These are phyloP conservation scores for Cardinalis cardinalis DNA, from an alignment of 2,113 vertebrate genomes.

Conservation along the genomic window DNA sequence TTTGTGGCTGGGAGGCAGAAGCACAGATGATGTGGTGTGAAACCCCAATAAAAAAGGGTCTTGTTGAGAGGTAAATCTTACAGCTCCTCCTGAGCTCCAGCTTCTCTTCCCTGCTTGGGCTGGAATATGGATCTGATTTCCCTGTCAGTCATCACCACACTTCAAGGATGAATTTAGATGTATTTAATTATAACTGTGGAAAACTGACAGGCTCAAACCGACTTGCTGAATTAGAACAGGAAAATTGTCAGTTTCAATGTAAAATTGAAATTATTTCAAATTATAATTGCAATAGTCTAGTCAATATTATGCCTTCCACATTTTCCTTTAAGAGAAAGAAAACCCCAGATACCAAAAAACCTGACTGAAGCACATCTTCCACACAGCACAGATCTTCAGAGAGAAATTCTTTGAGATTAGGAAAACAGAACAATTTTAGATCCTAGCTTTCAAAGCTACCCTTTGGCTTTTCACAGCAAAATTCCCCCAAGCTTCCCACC, in stretches of 20 bases:
- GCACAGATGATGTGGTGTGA: neutral
- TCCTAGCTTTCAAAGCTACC: neutral
- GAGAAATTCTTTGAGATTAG: neutral
- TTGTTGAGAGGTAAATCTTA: neutral
- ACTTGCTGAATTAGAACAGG: neutral
- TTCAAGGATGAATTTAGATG: constrained; percentile 10
- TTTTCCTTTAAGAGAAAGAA: neutral
- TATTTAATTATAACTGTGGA: constrained; percentile 10
- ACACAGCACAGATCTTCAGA: neutral
- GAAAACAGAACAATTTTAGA: neutral
- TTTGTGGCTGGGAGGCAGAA: neutral
- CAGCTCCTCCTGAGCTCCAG: neutral
- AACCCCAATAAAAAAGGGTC: neutral
- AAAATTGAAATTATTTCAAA: constrained; percentile 5
- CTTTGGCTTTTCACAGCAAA: neutral
- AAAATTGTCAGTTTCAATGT: constrained; percentile 14
- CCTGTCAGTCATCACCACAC: neutral
- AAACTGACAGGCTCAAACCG: constrained; percentile 1
- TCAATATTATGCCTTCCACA: constrained; percentile 35
- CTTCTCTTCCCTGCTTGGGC: neutral
- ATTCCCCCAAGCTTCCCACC: neutral
- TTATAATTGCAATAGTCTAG: neutral
- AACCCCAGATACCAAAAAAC: neutral
- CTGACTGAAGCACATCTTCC: neutral
- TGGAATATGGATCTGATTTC: neutral